These are phyloP conservation scores for Neogobius melanostomus DNA, from an alignment of 2,113 vertebrate species.

Conservation along the genomic window DNA sequence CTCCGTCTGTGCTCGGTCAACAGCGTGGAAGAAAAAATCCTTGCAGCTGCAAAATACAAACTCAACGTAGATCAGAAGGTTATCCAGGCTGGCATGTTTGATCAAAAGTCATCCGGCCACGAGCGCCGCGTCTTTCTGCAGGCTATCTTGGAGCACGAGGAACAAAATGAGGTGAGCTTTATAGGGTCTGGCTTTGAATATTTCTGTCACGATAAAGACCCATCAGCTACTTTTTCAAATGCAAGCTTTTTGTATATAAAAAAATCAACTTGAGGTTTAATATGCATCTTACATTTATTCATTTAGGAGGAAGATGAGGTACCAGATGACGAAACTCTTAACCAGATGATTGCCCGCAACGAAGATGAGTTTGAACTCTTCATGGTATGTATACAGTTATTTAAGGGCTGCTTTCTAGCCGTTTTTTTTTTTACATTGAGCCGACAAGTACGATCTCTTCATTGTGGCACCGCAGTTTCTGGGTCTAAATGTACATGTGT, in stretches of 20 bases:
- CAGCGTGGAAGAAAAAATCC: slow-evolving; percentile 97
- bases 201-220: not conserved
- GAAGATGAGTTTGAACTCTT: slow-evolving; percentile 97
- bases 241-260: not conserved
- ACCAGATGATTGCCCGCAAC: slow-evolving; percentile 96
- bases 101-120: slow-evolving; percentile 95
- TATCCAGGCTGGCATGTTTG: slow-evolving; percentile 98
- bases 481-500: too few species aligned
- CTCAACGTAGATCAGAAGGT: slow-evolving; percentile 98
- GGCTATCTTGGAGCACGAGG: slow-evolving; percentile 95
- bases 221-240: not conserved
- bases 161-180: slow-evolving; percentile 89
- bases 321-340: slow-evolving; percentile 93
- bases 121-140: slow-evolving; percentile 93
- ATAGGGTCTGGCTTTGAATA: not conserved
- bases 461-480: not conserved
- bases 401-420: not conserved
- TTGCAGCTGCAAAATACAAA: slow-evolving; percentile 97
- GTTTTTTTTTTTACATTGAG: not conserved
- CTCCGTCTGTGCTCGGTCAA: slow-evolving; percentile 94
- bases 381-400: slow-evolving; percentile 79
- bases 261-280: not conserved
- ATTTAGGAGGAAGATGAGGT: slow-evolving; percentile 94
- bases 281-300: not conserved
- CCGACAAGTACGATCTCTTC: not conserved